These are phyloP conservation scores for Malacoctenus gilli DNA, from an alignment of 2,797 vertebrate genomes.

Conservation along the genomic window DNA sequence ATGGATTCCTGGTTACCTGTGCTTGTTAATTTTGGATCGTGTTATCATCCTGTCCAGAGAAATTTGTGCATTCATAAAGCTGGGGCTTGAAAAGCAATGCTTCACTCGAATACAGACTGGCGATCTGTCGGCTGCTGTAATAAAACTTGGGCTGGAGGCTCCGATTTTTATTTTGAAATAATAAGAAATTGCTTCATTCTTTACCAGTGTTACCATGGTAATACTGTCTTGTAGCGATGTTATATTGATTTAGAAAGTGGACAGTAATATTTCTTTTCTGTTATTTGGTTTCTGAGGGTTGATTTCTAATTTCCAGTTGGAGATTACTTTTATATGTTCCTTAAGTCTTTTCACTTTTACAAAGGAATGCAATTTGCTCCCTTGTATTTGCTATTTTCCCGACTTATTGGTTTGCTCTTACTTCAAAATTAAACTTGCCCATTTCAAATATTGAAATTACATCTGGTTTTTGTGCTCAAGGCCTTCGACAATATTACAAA, in stretches of 20 bases:
- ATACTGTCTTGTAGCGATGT: constrained; percentile 96
- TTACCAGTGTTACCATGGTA: constrained; percentile 99
- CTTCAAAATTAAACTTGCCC: constrained; percentile 98
- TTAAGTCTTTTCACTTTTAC: constrained; percentile 94
- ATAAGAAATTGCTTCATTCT: constrained; percentile 99
- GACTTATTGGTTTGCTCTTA: constrained; percentile 98
- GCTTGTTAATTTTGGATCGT: constrained; percentile 82
- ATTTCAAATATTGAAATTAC: constrained; percentile 99
- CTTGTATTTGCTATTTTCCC: constrained; percentile 92
- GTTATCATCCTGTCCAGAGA: constrained; percentile 89
- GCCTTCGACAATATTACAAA: constrained; percentile 91
- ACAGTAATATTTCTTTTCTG: constrained; percentile 99
- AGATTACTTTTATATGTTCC: constrained; percentile 99
- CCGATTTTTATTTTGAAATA: constrained; percentile 99
- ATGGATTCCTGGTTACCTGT: constrained; percentile 85
- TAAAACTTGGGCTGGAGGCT: constrained; percentile 98
- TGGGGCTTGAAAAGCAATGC: constrained; percentile 97
- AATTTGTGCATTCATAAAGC: constrained; percentile 95
- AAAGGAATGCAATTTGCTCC: constrained; percentile 95
- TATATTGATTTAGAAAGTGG: constrained; percentile 99
- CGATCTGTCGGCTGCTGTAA: constrained; percentile 96
- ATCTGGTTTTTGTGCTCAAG: constrained; percentile 90
- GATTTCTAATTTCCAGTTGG: constrained; percentile 99
- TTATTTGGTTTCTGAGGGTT: constrained; percentile 98
- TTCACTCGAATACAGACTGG: constrained; percentile 95